Evolutionary conservation across 2,113 vertebrate genomes (phyloP).

Genomic region (Penelope pileata): DNA sequence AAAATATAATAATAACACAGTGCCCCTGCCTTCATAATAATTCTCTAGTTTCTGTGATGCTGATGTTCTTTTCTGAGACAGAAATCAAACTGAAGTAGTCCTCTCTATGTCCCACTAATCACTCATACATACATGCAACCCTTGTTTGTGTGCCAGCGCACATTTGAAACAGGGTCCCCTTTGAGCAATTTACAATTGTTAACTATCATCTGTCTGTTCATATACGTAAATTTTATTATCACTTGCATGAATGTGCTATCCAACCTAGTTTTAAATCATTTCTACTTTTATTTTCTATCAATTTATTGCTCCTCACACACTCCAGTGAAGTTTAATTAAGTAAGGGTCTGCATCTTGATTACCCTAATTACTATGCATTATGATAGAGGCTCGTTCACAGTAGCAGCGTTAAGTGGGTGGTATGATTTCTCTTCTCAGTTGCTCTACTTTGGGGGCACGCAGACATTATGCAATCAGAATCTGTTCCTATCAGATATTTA

Average conservation of each 20-base stretch:
- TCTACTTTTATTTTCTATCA: constrained; percentile 58
- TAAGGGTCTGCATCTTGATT: constrained; percentile 62
- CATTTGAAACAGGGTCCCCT: not conserved
- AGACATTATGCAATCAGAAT: not conserved
- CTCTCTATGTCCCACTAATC: not conserved
- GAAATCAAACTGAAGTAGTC: not conserved
- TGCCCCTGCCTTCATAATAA: not conserved
- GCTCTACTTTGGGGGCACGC: not conserved
- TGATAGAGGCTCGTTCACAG: not conserved
- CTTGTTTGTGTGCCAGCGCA: not conserved
- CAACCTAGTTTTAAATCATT: constrained; percentile 34
- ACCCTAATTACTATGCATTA: constrained; percentile 43
- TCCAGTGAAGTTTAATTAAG: constrained; percentile 67
- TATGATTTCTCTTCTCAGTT: not conserved
- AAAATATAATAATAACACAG: accelerated
- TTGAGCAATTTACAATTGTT: constrained; percentile 39
- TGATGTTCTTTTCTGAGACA: not conserved
- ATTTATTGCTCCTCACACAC: constrained; percentile 28
- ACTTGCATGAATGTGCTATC: constrained; percentile 52
- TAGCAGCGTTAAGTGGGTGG: not conserved
- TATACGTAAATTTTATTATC: constrained; percentile 29
- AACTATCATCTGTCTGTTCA: constrained; percentile 29
- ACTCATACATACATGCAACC: not conserved
- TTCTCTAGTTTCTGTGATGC: not conserved
- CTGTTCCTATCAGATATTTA: not conserved